Evolutionary conservation across 92 coral and sea anemone species (phyloP), one percentile per base, ranked within the genome.

Genomic region (Bergia sp.): DNA sequence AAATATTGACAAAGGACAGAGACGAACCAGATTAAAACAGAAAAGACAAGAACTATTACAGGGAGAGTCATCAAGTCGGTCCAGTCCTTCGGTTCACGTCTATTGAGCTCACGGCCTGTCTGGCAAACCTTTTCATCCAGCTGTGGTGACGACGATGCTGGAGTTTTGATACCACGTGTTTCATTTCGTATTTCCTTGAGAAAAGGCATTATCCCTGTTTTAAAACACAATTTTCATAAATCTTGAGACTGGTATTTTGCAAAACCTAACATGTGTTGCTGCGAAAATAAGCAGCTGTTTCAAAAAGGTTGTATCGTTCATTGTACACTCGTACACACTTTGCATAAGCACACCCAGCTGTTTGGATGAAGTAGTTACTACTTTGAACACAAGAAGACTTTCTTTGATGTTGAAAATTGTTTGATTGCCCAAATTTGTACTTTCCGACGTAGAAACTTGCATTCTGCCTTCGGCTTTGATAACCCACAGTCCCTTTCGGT

Each of bases 121-220:
- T 2, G 78, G 50, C n/a, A 39, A 20, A 8, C 61, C 74, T 39
- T 69, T 72, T 45, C 61, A n/a, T 7, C 41, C 77, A 10, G 65
- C 5, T 69, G 77, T 0, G 20, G 87, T 2, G 61, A 69, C 20
- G 41, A 29, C 66, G 65, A 20, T 37, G 76, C 18, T 29, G 76
- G 76, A 39, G 64, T n/a, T 23, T 36, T 71, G 61, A 84, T 69
- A 36, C 87, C 87, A 37, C 87, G 37, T 69, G 87, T 84, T 71
- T 84, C 87, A 4, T 84, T 71, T 73, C 87, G 50, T 36, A 84
- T 12, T 44, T 69, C 29, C 45, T 84, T 84, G 37, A 84, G 87
- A 37, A 84, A 84, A 8, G 87, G 87, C 87, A 84, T 84, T 67
- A 84, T 84, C 42, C 87, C 87, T 84, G 79, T 36, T 42, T 3